Conservation (phyloP, 2,113 vertebrate species). For the Chaenogobius annularis region DNA sequence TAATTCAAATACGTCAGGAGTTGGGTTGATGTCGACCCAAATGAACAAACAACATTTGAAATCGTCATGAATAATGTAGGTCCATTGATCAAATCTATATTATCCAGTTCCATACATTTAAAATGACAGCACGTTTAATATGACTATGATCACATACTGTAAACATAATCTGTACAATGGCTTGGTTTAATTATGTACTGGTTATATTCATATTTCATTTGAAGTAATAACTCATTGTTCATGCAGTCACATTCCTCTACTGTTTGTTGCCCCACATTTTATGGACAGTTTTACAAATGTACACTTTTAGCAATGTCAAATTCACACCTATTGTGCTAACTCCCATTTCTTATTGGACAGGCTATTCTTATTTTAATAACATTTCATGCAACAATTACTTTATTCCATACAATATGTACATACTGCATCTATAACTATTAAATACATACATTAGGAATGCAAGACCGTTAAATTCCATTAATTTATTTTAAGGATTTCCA, state of each 20-base stretch:
- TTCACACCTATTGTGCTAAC: neutral
- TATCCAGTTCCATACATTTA: neutral
- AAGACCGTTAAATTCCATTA: neutral
- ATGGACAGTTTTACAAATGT: neutral
- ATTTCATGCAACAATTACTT: constrained; percentile 5
- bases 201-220: neutral
- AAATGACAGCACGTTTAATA: neutral
- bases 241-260: neutral
- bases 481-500: neutral
- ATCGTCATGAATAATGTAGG: neutral
- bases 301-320: neutral
- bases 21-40: neutral
- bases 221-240: neutral
- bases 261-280: neutral
- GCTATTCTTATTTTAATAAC: constrained; percentile 8
- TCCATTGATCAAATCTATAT: neutral
- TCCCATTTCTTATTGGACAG: neutral
- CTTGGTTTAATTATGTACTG: neutral
- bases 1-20: neutral
- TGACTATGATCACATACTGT: neutral
- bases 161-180: neutral
- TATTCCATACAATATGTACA: constrained; percentile 9
- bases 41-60: neutral
- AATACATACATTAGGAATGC: neutral
- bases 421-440: constrained; percentile 2